Base-by-base conservation (phyloP, 2,797 vertebrate genomes). In the Trachurus trachurus region DNA sequence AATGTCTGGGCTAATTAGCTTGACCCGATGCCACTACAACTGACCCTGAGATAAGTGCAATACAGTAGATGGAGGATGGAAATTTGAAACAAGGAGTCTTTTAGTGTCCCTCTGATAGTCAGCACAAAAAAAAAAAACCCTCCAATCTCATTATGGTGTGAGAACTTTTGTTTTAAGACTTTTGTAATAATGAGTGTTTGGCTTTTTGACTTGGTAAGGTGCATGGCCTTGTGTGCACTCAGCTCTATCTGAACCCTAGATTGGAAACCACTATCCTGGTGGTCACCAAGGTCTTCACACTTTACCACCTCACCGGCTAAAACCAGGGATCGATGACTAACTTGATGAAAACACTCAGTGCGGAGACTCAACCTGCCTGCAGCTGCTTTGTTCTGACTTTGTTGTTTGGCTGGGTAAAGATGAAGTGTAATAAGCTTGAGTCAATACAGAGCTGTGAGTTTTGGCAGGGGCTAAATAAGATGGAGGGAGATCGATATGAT, bases 401-500 rank as follows among this genome's bases (percentile, higher is more conserved):
- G 86, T 82, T 75, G 66, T 88, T 79, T 64, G 74, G 16, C 64
- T 13, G 49, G 39, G 56, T 49, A 57, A 83, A 88, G 82, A 69
- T 56, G 85, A 86, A 79, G 49, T 66, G 78, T 87, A 87, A 93
- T 92, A 88, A 88, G 75, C 81, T 88, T 34, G 69, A 87, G 92
- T 94, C 89, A 74, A 93, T 91, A 83, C 54, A 17, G 76, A 86
- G 80, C 89, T 88, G 87, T 72, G 92, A 89, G 90, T 84, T 92
- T 93, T 93, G 92, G 91, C 89, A 88, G 89, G 68, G 78, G 82
- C 85, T 89, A 90, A 94, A 93, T 88, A 89, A 94, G 87, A 95
- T 66, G 60, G 82, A 88, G 85, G 68, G 68, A 74, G 81, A 92
- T 94, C 87, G 65, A 94, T 94, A 78, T 16, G 64, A 80, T 70